Percentiles rank a stretch among this genome's conserved stretches.
Evolutionary conservation across 2,888 invertebrate species (phyloP).

Genomic region (Nowickia ferox): DNA sequence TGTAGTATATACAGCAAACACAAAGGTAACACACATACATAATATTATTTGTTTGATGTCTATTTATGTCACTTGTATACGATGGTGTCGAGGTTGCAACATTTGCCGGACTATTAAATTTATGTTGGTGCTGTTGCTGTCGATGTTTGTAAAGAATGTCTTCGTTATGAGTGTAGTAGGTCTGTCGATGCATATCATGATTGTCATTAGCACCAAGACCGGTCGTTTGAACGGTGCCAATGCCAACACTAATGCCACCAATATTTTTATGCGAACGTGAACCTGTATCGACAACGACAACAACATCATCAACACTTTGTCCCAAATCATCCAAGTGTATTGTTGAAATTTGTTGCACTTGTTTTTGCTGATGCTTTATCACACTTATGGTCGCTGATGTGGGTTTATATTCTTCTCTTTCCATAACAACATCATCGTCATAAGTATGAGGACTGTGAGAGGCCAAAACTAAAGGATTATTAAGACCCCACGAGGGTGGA

Average conservation of each 20-base stretch:
- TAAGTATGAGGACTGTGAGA: slow-evolving; percentile 83
- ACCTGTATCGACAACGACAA: slow-evolving; percentile 76
- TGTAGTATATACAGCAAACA: slow-evolving; percentile 51
- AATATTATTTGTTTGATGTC: slow-evolving; percentile 75
- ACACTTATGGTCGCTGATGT: slow-evolving; percentile 65
- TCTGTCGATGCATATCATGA: slow-evolving; percentile 69
- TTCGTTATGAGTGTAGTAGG: slow-evolving; percentile 65
- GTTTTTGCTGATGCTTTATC: slow-evolving; percentile 64
- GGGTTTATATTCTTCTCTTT: slow-evolving; percentile 76
- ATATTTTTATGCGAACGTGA: slow-evolving; percentile 63
- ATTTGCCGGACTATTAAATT: slow-evolving; percentile 56
- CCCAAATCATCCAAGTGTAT: slow-evolving; percentile 73
- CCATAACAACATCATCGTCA: slow-evolving; percentile 79
- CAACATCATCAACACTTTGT: slow-evolving; percentile 78
- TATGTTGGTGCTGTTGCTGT: slow-evolving; percentile 62
- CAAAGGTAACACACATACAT: slow-evolving; percentile 74
- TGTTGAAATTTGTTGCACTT: slow-evolving; percentile 61
- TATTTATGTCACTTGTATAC: slow-evolving; percentile 73
- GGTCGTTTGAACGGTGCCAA: slow-evolving; percentile 70
- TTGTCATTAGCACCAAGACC: slow-evolving; percentile 61
- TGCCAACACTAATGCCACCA: slow-evolving; percentile 70
- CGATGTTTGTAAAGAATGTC: slow-evolving; percentile 62
- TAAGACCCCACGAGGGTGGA: slow-evolving; percentile 84
- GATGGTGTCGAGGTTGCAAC: slow-evolving; percentile 66
- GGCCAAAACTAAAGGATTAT: slow-evolving; percentile 83